These are phyloP conservation scores for Muricea muricata DNA, from an alignment of 92 coral and sea anemone species.

Conservation along the genomic window DNA sequence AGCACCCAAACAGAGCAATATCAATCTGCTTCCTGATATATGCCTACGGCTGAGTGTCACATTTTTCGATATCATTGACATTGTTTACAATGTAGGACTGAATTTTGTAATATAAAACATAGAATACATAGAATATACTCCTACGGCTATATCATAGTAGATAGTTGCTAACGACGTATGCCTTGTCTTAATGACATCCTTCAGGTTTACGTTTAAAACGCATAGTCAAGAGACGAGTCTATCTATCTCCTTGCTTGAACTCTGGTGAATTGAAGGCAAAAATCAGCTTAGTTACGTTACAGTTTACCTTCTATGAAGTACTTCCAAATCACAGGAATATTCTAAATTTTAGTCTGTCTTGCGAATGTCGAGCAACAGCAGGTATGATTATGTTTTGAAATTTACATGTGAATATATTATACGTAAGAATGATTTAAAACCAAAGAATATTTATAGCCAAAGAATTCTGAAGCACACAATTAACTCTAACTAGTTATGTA, in stretches of 20 bases:
- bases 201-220: neutral
- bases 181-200: neutral
- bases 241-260: neutral
- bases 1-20: neutral
- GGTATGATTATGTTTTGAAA: neutral
- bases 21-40: neutral
- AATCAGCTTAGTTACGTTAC: neutral
- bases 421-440: constrained; percentile 2
- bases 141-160: neutral
- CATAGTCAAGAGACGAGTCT: too few relatives aligned
- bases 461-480: neutral
- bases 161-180: neutral
- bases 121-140: neutral
- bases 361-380: neutral
- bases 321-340: too few relatives aligned
- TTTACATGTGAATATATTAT: constrained; percentile 3
- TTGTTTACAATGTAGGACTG: too few relatives aligned
- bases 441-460: constrained; percentile 5
- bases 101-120: neutral
- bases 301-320: neutral
- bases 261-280: neutral
- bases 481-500: neutral
- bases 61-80: neutral
- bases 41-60: neutral
- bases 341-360: too few relatives aligned